Conservation (phyloP, 92 coral and sea anemone species). For the Anthopleura xanthogrammica region DNA sequence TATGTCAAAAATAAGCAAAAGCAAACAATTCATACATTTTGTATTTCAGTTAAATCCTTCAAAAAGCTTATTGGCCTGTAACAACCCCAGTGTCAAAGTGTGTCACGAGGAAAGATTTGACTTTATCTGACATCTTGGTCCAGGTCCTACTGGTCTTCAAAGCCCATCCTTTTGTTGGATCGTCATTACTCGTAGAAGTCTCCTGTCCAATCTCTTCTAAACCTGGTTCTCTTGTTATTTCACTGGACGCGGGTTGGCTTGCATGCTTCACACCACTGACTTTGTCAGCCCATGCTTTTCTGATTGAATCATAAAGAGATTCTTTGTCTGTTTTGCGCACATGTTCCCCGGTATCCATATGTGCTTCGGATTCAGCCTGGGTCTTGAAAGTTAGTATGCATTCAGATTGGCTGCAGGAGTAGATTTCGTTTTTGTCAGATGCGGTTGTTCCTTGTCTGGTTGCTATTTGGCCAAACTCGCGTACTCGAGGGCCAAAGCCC, state of each 20-base stretch:
- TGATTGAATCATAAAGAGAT: background rate
- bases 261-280: background rate
- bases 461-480: background rate
- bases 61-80: background rate
- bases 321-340: slow-evolving; percentile 23
- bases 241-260: background rate
- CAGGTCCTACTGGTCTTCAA: background rate
- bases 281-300: background rate
- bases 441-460: background rate
- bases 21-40: too few species aligned
- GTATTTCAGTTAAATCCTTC: background rate
- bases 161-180: background rate
- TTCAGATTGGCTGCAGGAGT: background rate
- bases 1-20: too few species aligned
- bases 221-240: background rate
- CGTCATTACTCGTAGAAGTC: background rate
- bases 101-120: background rate
- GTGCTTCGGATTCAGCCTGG: slow-evolving; percentile 10
- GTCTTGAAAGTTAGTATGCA: slow-evolving; percentile 44
- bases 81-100: background rate
- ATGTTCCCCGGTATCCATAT: background rate
- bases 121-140: background rate
- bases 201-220: background rate
- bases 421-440: background rate
- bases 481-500: background rate